These are phyloP conservation scores for Leptinotarsa defecta DNA, from an alignment of 1,140 invertebrate genomes.

Conservation along the genomic window DNA sequence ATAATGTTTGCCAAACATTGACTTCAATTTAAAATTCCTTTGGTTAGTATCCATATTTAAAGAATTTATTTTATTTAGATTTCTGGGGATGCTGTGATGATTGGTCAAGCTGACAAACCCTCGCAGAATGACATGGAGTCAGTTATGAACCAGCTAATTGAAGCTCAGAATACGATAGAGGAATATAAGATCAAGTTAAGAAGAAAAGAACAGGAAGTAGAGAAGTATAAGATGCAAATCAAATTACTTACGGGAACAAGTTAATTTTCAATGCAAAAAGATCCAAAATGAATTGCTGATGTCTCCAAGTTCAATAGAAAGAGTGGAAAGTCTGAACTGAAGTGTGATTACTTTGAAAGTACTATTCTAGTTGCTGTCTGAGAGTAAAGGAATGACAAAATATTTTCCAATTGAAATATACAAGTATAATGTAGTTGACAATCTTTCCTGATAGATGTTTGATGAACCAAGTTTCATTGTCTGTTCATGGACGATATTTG, in stretches of 20 bases:
- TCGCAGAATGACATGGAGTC: constrained; percentile 54
- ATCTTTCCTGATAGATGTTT: no score
- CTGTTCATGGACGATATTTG: no score
- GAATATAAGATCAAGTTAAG: constrained; percentile 60
- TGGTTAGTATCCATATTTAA: not conserved
- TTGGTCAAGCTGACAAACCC: not conserved
- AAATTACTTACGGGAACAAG: constrained; percentile 42
- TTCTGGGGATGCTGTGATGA: constrained; percentile 1
- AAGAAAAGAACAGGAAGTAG: constrained; percentile 61
- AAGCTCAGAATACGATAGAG: constrained; percentile 59
- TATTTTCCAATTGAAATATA: no score
- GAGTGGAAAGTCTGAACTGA: no score
- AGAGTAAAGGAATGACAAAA: no score
- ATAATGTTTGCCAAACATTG: not conserved
- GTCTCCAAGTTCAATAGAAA: no score
- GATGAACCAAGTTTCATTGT: no score
- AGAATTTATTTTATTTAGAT: constrained; percentile 9
- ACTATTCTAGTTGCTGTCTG: no score
- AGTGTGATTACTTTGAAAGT: no score
- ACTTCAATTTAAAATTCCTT: no score
- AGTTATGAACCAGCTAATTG: constrained; percentile 59
- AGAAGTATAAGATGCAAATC: constrained; percentile 62
- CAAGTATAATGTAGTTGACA: no score
- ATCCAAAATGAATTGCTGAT: no score
- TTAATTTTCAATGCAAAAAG: constrained; percentile 22